Percentiles rank a stretch among this genome's conserved stretches.
These are phyloP conservation scores for Phasianus colchicus DNA, from an alignment of 2,113 vertebrate species.

Conservation along the genomic window DNA sequence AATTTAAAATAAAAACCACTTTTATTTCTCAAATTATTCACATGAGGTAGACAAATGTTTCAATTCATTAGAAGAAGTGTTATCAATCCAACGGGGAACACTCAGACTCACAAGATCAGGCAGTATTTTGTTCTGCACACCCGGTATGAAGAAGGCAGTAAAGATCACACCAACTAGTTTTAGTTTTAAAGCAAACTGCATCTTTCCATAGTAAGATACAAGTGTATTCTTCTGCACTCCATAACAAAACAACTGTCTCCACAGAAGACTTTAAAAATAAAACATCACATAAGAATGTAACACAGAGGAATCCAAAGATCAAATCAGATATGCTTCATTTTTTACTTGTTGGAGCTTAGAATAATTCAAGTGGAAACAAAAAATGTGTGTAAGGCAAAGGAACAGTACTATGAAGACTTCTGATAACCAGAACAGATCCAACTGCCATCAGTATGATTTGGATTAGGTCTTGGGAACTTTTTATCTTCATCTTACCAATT, in stretches of 20 bases:
- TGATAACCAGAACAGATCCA: not conserved
- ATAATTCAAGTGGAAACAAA: not conserved
- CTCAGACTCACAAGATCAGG: not conserved
- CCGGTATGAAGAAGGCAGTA: not conserved
- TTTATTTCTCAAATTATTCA: not conserved
- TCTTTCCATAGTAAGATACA: not conserved
- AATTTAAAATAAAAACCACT: not conserved
- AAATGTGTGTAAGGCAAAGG: not conserved
- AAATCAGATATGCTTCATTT: not conserved
- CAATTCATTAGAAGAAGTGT: not conserved
- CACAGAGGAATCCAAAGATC: not conserved
- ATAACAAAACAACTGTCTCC: not conserved
- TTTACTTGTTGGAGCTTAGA: not conserved
- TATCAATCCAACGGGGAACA: not conserved
- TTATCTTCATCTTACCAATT: not conserved
- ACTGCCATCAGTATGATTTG: not conserved
- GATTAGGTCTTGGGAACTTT: not conserved
- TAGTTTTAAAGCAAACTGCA: not conserved
- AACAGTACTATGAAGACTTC: not conserved
- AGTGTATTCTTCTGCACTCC: not conserved
- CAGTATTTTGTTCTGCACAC: not conserved
- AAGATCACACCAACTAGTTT: not conserved
- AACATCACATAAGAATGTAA: not conserved
- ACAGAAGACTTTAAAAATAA: not conserved
- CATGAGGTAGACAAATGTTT: not conserved